phyloP scores from a whole-genome alignment of 1,140 invertebrate species.

The Calycopis cecrops region DNA sequence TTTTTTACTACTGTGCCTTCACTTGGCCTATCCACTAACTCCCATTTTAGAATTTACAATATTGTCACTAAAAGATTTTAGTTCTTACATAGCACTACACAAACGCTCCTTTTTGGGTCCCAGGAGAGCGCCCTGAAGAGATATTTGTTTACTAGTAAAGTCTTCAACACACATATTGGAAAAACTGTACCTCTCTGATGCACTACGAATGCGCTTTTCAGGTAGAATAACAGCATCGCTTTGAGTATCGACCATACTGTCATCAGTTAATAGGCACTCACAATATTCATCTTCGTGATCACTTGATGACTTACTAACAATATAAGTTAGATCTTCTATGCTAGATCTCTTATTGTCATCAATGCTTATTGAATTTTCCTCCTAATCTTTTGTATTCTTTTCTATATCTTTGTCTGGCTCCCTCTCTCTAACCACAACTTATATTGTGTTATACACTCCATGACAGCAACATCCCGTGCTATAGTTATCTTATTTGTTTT shows the following conservation, averaged over 20 bases:
- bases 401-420: conserved; percentile 7
- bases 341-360: background rate
- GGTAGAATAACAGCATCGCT: background rate
- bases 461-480: conserved; percentile 9
- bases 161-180: conserved; percentile 7
- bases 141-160: conserved; percentile 10
- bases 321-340: too few relatives aligned
- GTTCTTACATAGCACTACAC: conserved; percentile 3
- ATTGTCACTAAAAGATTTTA: conserved; percentile 5
- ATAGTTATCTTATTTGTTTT: background rate
- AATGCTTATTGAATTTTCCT: conserved; percentile 3
- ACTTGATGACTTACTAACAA: too few relatives aligned
- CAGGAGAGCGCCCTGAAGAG: conserved; percentile 2
- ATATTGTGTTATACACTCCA: conserved; percentile 5
- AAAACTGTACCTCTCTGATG: conserved; percentile 6
- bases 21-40: conserved; percentile 8
- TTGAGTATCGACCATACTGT: background rate
- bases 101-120: conserved; percentile 15
- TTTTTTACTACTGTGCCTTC: conserved; percentile 11
- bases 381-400: background rate
- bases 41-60: too few relatives aligned
- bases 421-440: conserved; percentile 7
- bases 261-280: background rate
- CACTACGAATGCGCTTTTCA: conserved; percentile 1
- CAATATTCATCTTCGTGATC: too few relatives aligned